A percentile compares a stretch with the other conserved stretches of the same genome.
phyloP scores from a whole-genome alignment of 2,888 invertebrate species.

The Fragum sueziense region DNA sequence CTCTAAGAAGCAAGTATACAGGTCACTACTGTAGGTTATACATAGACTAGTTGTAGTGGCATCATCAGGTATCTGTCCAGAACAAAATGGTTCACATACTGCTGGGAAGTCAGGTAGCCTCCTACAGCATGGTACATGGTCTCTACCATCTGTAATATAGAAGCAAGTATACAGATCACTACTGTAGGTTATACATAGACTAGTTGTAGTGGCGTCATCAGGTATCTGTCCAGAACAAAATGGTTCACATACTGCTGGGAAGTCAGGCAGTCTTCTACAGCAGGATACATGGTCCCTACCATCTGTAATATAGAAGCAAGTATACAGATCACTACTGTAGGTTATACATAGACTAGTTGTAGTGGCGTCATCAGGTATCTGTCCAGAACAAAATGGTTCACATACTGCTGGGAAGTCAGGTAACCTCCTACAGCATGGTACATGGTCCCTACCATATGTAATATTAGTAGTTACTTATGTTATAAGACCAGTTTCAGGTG shows the following conservation, averaged over 20 bases:
- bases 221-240: conserved; percentile 54
- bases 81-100: conserved; percentile 56
- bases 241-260: conserved; percentile 54
- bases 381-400: conserved; percentile 56
- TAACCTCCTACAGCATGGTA: conserved; percentile 41
- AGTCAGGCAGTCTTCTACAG: conserved; percentile 40
- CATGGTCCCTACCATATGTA: conserved; percentile 63
- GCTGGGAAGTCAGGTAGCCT: conserved; percentile 44
- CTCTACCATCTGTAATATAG: conserved; percentile 60
- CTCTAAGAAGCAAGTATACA: conserved; percentile 57
- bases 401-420: conserved; percentile 54
- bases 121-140: conserved; percentile 57
- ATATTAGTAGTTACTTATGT: too few species aligned
- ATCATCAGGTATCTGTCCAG: conserved; percentile 36
- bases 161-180: conserved; percentile 55
- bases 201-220: conserved; percentile 20
- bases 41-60: conserved; percentile 46
- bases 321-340: conserved; percentile 38
- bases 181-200: conserved; percentile 52
- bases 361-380: conserved; percentile 27
- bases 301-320: conserved; percentile 64
- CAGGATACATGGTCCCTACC: conserved; percentile 59
- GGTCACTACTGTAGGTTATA: conserved; percentile 36
- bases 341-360: conserved; percentile 49
- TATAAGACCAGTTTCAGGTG: too few species aligned